Evolutionary conservation across 2,888 invertebrate genomes (phyloP).

Genomic region (Meteorus colon): DNA sequence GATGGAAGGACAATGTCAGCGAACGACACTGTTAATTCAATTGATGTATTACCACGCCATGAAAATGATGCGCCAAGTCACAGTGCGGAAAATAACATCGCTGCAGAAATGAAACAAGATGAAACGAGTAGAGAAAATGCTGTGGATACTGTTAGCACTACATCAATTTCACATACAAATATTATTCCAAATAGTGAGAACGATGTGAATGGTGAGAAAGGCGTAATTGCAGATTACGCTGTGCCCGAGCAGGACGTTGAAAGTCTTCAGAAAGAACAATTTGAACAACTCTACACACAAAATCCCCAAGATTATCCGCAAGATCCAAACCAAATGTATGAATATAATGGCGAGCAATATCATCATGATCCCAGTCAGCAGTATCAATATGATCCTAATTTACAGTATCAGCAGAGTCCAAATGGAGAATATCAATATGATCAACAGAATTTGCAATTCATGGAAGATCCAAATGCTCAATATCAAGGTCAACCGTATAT

Average conservation of each 20-base stretch:
- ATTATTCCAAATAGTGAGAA: neutral
- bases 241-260: constrained; percentile 22
- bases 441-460: constrained; percentile 47
- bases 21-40: constrained; percentile 23
- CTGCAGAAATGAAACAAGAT: constrained; percentile 26
- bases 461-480: constrained; percentile 50
- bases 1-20: constrained; percentile 46
- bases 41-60: neutral
- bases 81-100: neutral
- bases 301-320: constrained; percentile 45
- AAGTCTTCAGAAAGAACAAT: constrained; percentile 16
- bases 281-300: constrained; percentile 35
- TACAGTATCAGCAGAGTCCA: constrained; percentile 14
- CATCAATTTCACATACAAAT: constrained; percentile 12
- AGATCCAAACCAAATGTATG: constrained; percentile 27
- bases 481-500: constrained; percentile 38
- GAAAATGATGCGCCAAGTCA: neutral
- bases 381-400: constrained; percentile 26
- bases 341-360: constrained; percentile 43
- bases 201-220: constrained; percentile 18
- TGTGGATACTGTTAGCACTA: neutral
- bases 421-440: constrained; percentile 36
- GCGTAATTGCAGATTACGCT: constrained; percentile 19
- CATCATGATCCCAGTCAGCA: constrained; percentile 35
- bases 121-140: neutral